Conservation (phyloP, 2,888 invertebrate species). For the Sarcophaga rosellei region DNA sequence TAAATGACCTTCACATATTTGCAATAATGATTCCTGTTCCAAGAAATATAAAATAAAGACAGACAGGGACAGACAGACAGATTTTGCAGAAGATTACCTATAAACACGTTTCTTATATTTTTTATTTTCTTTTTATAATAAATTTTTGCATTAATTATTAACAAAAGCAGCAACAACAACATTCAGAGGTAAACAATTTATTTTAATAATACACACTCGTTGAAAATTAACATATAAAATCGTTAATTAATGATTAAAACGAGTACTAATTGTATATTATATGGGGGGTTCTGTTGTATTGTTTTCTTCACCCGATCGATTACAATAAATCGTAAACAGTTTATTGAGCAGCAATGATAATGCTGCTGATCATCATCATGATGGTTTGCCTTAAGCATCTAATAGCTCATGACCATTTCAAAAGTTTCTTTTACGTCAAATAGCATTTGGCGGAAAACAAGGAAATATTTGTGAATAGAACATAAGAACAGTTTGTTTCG, state of each 20-base stretch:
- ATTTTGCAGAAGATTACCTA: not conserved
- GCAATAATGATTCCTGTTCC: slow-evolving; percentile 37
- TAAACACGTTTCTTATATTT: slow-evolving; percentile 26
- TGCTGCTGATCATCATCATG: no score
- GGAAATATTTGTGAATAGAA: no score
- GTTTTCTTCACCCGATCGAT: slow-evolving; percentile 10
- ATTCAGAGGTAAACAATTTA: slow-evolving; percentile 22
- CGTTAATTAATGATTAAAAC: slow-evolving; percentile 18
- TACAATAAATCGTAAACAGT: not conserved
- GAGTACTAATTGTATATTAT: not conserved
- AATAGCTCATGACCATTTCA: not conserved
- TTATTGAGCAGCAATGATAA: no score
- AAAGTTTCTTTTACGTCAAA: not conserved
- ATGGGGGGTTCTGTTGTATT: not conserved
- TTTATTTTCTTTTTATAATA: slow-evolving; percentile 3
- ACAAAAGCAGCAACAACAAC: not conserved
- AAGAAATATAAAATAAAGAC: not conserved
- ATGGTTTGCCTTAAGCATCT: no score
- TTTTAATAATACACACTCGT: slow-evolving; percentile 22
- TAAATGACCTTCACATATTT: slow-evolving; percentile 51
- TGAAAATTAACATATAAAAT: slow-evolving; percentile 44
- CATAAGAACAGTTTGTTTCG: no score
- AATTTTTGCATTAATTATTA: slow-evolving; percentile 39
- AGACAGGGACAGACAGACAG: not conserved
- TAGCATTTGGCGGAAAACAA: no score